Evolutionary conservation across 2,113 vertebrate genomes (phyloP).

Genomic region (Elephas maximus): DNA sequence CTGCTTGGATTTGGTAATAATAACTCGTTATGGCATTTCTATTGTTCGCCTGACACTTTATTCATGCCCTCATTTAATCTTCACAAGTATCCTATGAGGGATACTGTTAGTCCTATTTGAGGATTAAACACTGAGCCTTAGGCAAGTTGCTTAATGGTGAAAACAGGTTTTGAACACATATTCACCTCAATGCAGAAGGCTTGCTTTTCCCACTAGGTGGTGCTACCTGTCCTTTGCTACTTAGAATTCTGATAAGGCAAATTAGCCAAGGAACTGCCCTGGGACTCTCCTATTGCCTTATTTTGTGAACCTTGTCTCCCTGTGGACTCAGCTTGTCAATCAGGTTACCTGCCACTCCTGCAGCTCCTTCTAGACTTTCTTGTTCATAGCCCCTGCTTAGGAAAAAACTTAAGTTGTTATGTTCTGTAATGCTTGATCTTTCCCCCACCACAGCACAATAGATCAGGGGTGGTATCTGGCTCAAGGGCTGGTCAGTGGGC

Average conservation of each 20-base stretch:
- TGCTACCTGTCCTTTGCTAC: background rate
- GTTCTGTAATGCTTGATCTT: background rate
- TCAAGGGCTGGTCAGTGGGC: background rate
- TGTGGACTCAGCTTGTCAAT: background rate
- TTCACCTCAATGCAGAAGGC: background rate
- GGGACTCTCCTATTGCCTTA: background rate
- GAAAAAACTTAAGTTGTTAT: background rate
- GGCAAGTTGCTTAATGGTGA: background rate
- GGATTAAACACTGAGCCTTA: background rate
- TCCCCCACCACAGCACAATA: background rate
- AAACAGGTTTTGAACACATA: background rate
- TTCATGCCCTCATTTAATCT: background rate
- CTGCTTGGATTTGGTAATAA: background rate
- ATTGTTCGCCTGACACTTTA: background rate
- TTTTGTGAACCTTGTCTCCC: background rate
- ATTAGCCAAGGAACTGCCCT: background rate
- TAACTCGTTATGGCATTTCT: background rate
- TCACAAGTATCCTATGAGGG: background rate
- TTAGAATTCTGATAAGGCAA: background rate
- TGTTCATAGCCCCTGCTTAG: background rate
- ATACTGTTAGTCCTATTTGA: background rate
- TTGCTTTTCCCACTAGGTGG: constrained; percentile 62
- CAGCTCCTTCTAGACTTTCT: background rate
- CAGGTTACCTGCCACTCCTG: background rate
- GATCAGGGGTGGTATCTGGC: background rate